Conservation (phyloP, 2,797 vertebrate species). For the Coreius guichenoti region DNA sequence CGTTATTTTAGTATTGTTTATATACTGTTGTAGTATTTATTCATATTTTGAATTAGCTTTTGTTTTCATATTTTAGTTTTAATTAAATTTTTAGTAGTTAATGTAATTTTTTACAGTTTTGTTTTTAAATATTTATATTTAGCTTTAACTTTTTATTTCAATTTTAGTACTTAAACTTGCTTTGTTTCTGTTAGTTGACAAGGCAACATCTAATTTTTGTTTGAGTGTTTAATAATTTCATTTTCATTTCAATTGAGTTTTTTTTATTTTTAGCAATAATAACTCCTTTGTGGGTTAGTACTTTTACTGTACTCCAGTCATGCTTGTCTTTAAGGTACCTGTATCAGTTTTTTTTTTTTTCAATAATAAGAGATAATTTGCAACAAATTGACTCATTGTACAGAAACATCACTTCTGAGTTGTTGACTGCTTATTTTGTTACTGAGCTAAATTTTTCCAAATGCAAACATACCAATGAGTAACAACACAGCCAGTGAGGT, state of each 20-base stretch:
- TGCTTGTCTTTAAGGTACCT: neutral
- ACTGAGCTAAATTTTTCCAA: neutral
- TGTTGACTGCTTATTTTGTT: neutral
- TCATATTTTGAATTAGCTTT: neutral
- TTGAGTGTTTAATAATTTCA: neutral
- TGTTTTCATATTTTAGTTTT: neutral
- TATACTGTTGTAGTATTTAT: neutral
- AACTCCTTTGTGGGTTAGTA: neutral
- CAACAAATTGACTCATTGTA: neutral
- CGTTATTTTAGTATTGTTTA: neutral
- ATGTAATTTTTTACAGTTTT: no score
- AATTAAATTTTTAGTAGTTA: accelerated
- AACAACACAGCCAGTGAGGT: neutral
- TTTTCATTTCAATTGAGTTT: neutral
- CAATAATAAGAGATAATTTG: neutral
- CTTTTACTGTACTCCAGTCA: neutral
- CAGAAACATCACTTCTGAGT: neutral
- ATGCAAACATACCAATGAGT: neutral
- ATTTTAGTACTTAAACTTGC: neutral
- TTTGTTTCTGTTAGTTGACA: neutral
- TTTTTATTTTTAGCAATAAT: no score
- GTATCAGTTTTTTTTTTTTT: neutral
- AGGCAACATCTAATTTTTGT: neutral
- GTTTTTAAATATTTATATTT: neutral
- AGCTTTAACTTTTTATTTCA: no score